Percentiles rank a stretch among this genome's conserved stretches.
Conservation (phyloP, 2,113 vertebrate species). For the Mobula hypostoma region DNA sequence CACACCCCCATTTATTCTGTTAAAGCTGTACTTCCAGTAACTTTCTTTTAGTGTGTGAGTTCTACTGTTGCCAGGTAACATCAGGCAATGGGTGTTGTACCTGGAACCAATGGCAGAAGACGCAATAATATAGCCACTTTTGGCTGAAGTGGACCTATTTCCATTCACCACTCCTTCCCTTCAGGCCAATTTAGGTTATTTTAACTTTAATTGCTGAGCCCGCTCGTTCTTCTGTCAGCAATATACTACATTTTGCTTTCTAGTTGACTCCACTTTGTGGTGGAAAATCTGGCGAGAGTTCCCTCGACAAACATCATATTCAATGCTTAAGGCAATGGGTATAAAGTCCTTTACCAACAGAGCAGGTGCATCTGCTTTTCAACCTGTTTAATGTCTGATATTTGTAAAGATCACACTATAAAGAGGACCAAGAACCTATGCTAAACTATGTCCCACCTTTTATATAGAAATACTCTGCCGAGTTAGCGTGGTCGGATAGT, state of each 20-base stretch:
- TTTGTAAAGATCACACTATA: not conserved
- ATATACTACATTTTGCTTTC: not conserved
- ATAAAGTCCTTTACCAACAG: not conserved
- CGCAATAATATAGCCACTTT: not conserved
- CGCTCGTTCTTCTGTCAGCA: not conserved
- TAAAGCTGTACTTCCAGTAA: too few relatives aligned
- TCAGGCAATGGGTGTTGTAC: not conserved
- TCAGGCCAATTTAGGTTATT: not conserved
- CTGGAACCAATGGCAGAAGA: not conserved
- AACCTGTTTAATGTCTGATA: not conserved
- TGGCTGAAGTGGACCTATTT: not conserved
- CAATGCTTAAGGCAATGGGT: not conserved
- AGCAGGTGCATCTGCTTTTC: not conserved
- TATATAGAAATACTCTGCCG: not conserved
- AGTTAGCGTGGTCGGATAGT: not conserved
- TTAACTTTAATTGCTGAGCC: not conserved
- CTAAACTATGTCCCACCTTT: not conserved
- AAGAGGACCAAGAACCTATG: not conserved
- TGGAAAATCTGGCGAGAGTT: not conserved
- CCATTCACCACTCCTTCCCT: not conserved
- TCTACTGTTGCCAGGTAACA: not conserved
- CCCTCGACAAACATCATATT: not conserved
- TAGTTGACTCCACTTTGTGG: not conserved
- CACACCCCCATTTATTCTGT: too few relatives aligned
- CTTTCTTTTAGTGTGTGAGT: too few relatives aligned